Percentiles rank a stretch among this genome's conserved stretches.
These are phyloP conservation scores for Okamejei kenojei DNA, from an alignment of 2,797 vertebrate species.

Conservation along the genomic window DNA sequence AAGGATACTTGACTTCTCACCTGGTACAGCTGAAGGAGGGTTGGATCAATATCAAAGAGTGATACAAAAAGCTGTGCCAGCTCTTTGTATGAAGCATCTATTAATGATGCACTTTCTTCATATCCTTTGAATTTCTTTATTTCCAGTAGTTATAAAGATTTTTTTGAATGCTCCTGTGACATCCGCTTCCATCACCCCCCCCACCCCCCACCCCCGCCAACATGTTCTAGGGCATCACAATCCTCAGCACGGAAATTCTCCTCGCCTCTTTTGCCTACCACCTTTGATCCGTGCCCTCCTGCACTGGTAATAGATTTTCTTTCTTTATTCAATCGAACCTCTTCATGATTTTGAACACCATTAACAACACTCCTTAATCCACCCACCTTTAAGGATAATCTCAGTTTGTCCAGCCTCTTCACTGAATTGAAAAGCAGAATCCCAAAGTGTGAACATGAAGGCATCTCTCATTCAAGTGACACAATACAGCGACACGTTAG, in stretches of 20 bases:
- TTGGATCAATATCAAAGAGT: no score
- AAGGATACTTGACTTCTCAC: not conserved
- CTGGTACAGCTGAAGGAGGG: no score
- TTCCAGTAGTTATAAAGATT: not conserved
- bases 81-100: no score
- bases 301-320: no score
- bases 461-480: not conserved
- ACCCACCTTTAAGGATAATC: not conserved
- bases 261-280: not conserved
- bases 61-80: not conserved
- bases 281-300: not conserved
- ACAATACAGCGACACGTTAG: not conserved
- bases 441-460: not conserved
- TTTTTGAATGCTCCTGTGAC: not conserved
- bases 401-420: not conserved
- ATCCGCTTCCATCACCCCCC: not conserved
- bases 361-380: not conserved
- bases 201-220: not conserved
- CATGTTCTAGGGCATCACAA: no score
- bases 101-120: not conserved
- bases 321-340: no score
- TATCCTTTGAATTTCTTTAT: not conserved
- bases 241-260: not conserved
- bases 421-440: not conserved
- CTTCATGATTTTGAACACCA: no score